These are phyloP conservation scores for Chiloscyllium plagiosum DNA, from an alignment of 2,113 vertebrate genomes.

Conservation along the genomic window DNA sequence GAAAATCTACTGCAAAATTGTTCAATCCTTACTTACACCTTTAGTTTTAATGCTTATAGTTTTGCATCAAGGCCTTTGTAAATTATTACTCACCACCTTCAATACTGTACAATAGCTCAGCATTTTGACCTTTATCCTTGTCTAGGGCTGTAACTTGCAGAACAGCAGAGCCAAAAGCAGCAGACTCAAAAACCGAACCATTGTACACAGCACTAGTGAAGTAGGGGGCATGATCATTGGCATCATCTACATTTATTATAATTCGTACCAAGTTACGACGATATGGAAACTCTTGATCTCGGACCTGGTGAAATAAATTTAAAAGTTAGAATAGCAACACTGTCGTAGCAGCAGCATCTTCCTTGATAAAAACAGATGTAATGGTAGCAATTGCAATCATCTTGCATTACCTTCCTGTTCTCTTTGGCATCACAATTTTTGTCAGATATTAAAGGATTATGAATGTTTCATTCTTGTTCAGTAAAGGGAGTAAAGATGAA, in stretches of 20 bases:
- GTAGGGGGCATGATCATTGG: conserved; percentile 87
- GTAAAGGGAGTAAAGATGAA: not conserved
- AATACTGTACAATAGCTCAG: conserved; percentile 80
- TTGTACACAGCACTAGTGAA: conserved; percentile 86
- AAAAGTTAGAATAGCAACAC: not conserved
- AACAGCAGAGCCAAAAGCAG: conserved; percentile 87
- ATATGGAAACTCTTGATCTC: conserved; percentile 94
- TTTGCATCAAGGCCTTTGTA: not conserved
- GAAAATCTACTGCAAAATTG: not conserved
- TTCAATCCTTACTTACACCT: not conserved
- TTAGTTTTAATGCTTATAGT: not conserved
- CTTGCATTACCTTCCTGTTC: not conserved
- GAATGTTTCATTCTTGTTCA: not conserved
- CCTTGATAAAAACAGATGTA: not conserved
- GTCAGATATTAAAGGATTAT: not conserved
- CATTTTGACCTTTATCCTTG: conserved; percentile 92
- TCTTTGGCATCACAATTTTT: not conserved
- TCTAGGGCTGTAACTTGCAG: conserved; percentile 88
- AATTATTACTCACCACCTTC: conserved; percentile 73
- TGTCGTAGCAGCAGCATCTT: not conserved
- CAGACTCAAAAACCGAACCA: conserved; percentile 86
- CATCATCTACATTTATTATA: conserved; percentile 82
- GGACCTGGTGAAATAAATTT: conserved; percentile 63
- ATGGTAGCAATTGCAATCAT: not conserved
- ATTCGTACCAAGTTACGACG: conserved; percentile 85